Evolutionary conservation across 35 echinoderm and acorn worm genomes (phyloP).

Genomic region (Strongylocentrotus purpuratus): DNA sequence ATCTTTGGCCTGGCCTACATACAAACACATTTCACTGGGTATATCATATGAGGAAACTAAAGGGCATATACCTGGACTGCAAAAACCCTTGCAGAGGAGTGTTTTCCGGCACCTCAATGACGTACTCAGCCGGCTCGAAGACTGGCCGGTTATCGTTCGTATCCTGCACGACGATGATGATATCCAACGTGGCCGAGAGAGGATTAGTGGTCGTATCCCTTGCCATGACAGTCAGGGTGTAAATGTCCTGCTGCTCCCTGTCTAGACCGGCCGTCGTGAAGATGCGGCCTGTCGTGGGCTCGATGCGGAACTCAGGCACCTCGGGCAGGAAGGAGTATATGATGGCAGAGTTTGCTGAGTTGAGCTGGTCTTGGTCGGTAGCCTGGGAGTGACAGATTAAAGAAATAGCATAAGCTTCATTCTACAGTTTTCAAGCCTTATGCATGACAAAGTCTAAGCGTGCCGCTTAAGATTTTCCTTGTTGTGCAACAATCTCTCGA

Average conservation of each 20-base stretch:
- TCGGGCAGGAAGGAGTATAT: slow-evolving; percentile 59
- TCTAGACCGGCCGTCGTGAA: slow-evolving; percentile 57
- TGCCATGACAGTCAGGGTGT: slow-evolving; percentile 56
- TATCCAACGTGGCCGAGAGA: not conserved
- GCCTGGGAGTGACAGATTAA: slow-evolving; percentile 36
- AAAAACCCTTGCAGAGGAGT: slow-evolving; percentile 37
- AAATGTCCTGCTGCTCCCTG: slow-evolving; percentile 61
- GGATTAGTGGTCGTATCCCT: slow-evolving; percentile 54
- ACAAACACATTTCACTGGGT: too few relatives aligned
- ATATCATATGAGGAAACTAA: too few relatives aligned
- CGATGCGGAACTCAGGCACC: slow-evolving; percentile 54
- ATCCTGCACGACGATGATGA: slow-evolving; percentile 77
- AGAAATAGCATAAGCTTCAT: too few relatives aligned
- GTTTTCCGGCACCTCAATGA: slow-evolving; percentile 61
- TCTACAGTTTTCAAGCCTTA: too few relatives aligned
- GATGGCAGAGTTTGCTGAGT: slow-evolving; percentile 64
- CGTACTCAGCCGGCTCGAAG: slow-evolving; percentile 74
- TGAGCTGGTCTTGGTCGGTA: slow-evolving; percentile 58
- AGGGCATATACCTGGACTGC: slow-evolving; percentile 47
- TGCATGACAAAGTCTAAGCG: too few relatives aligned
- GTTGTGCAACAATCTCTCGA: too few relatives aligned
- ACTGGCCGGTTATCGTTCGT: slow-evolving; percentile 74
- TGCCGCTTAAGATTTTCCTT: too few relatives aligned
- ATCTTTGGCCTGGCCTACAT: too few relatives aligned
- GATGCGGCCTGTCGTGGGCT: slow-evolving; percentile 56